phyloP scores from a whole-genome alignment of 2,888 invertebrate genomes.

The Lymantria monacha region DNA sequence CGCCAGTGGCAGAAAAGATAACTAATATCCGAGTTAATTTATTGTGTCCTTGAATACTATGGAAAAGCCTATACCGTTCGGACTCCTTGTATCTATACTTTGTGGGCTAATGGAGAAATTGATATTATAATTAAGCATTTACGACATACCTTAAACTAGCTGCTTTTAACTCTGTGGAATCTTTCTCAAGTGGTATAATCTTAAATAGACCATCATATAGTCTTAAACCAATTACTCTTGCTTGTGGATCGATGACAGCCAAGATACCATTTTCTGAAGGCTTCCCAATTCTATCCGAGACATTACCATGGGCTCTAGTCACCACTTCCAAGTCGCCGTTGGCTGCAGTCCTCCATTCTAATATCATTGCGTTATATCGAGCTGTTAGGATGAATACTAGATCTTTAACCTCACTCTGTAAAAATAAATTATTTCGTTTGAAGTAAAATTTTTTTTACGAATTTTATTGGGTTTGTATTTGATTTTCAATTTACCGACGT shows the following conservation, averaged over 20 bases:
- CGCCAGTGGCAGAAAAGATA: not conserved
- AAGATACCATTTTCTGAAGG: constrained; percentile 98
- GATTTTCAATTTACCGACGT: too few species aligned
- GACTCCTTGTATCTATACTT: too few species aligned
- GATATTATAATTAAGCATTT: too few species aligned
- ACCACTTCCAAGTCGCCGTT: constrained; percentile 95
- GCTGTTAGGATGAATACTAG: constrained; percentile 95
- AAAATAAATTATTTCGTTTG: constrained; percentile 23
- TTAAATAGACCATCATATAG: constrained; percentile 98
- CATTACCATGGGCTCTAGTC: constrained; percentile 97
- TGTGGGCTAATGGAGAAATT: too few species aligned
- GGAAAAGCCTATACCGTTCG: not conserved
- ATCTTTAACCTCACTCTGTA: constrained; percentile 95
- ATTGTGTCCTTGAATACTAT: not conserved
- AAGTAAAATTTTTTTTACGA: too few species aligned
- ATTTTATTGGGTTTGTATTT: too few species aligned
- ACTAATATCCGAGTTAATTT: not conserved
- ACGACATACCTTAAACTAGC: constrained; percentile 86
- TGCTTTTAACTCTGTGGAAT: constrained; percentile 96
- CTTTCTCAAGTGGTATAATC: constrained; percentile 97
- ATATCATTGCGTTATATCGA: constrained; percentile 97
- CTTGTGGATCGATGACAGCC: constrained; percentile 97
- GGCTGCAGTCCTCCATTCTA: constrained; percentile 89
- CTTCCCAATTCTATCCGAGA: constrained; percentile 96
- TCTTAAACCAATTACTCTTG: constrained; percentile 96